These are phyloP conservation scores for Meganola albula DNA, from an alignment of 2,888 invertebrate genomes.

Conservation along the genomic window DNA sequence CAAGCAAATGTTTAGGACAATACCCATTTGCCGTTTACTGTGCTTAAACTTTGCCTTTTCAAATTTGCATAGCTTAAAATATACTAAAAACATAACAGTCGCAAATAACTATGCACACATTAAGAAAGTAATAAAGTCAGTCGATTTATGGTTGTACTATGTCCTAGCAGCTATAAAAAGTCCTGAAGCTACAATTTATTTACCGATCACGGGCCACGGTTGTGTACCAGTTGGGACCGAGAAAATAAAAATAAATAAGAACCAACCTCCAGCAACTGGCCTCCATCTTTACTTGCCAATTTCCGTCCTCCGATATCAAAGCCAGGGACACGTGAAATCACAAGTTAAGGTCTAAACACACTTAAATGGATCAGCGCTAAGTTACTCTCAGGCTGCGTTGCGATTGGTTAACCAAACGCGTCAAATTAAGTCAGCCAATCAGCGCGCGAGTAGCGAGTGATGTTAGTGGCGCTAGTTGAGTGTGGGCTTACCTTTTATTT, in stretches of 20 bases:
- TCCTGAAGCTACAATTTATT: conserved; percentile 44
- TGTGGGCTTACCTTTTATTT: conserved; percentile 62
- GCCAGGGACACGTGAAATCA: conserved; percentile 66
- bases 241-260: conserved; percentile 64
- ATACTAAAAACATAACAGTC: too few species aligned
- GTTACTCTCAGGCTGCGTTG: too few species aligned
- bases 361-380: too few species aligned
- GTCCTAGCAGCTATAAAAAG: conserved; percentile 31
- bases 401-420: too few species aligned
- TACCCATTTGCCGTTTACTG: too few species aligned
- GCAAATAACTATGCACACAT: conserved; percentile 13
- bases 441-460: too few species aligned
- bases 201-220: conserved; percentile 38
- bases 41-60: too few species aligned
- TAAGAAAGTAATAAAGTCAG: conserved; percentile 18
- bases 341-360: too few species aligned
- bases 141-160: conserved; percentile 28
- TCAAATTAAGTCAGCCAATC: too few species aligned
- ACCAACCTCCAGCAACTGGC: conserved; percentile 34
- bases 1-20: too few species aligned
- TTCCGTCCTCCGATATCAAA: conserved; percentile 58
- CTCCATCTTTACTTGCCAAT: conserved; percentile 63
- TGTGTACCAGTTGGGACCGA: conserved; percentile 32
- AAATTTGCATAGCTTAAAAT: too few species aligned
- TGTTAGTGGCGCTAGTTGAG: too few species aligned